Evolutionary conservation across 30 jellyfish, hydroid and myxozoan species (phyloP), one percentile per base, ranked within the genome.

Genomic region (Mastigias papua): DNA sequence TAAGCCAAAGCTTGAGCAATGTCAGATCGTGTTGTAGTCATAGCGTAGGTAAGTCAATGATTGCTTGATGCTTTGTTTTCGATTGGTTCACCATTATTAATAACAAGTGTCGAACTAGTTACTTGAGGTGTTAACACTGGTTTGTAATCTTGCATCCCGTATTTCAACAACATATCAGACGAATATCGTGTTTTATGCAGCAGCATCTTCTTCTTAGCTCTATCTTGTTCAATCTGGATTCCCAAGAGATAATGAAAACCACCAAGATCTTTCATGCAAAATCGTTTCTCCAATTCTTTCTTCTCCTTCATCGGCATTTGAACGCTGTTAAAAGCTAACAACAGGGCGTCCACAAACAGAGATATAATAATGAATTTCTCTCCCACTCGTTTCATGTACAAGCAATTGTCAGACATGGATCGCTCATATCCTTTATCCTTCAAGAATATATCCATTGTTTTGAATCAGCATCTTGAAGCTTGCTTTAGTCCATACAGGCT

Each of bases 401-500:
- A 25, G 26, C 89, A 73, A n/a, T 49, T 46, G 34, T 86, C 94
- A 42, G 89, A 69, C 57, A 26, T 25, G 32, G 50, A 46, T 74
- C 73, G 94, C 23, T 46, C 82, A 48, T n/a, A n/a, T n/a, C n/a
- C n/a, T 49, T 35, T 34, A 2, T 84, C 73, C 73, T 70, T 84
- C 58, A 84, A 19, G 28, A 17, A 84, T 19, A 30, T 30, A 72
- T 72, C 89, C 82, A 86, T 86, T 34, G 80, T 74, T 35, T 74
- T 49, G 83, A 35, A 49, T 89, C 94, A 86, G 49, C 95, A 60
- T 73, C 89, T 72, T 34, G 95, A 87, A 3, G 95, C 29, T 62
- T 74, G 95, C 65, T 75, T 86, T 27, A 86, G 66, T 30, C 95
- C 95, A 73, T 86, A 84, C 23, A 86, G n/a, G 35, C 90, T 75